Evolutionary conservation across 2,888 invertebrate species (phyloP), one percentile per base, ranked within the genome.

Genomic region (Ichneumon xanthorius): DNA sequence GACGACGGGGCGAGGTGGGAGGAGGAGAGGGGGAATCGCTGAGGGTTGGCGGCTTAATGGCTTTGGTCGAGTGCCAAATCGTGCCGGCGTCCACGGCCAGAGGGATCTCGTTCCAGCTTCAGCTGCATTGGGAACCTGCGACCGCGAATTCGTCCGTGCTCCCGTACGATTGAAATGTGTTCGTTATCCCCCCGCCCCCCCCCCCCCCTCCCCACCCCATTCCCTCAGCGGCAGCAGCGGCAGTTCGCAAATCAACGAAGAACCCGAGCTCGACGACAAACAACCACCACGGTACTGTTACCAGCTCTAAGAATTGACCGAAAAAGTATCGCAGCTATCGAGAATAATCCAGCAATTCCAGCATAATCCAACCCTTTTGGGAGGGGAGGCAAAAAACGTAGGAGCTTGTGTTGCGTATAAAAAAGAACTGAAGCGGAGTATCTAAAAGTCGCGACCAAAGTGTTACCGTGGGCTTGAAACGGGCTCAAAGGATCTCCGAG

Each of bases 61-160:
- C 88, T 88, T 90, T 92, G 92, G 92, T 89, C 80, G 67, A 75
- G 82, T 81, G 91, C 92, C 92, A 92, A 90, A 90, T 91, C 89
- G 88, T 87, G 80, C 81, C 81, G 70, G 83, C 78, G 78, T 78
- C 83, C 86, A 79, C 85, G 70, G 80, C 73, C 68, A 76, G 68
- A 40, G 58, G 40, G 78, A 50, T 50, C 53, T 67, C 68, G 80
- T 73, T 85, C 72, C 33, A 84, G 87, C 82, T 83, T 75, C 81
- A 80, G 83, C 84, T 85, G 67, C 76, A 77, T 85, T 80, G 78
- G 84, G 87, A 87, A 81, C 87, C 86, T 85, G 53, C 75, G 75
- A 81, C 84, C 78, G 61, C 71, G 78, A 63, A 84, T 78, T 88
- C 85, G 87, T 84, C 87, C 88, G 88, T 87, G 72, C 88, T 86